Evolutionary conservation across 2,113 vertebrate genomes (phyloP).

Genomic region (Bufo bufo): DNA sequence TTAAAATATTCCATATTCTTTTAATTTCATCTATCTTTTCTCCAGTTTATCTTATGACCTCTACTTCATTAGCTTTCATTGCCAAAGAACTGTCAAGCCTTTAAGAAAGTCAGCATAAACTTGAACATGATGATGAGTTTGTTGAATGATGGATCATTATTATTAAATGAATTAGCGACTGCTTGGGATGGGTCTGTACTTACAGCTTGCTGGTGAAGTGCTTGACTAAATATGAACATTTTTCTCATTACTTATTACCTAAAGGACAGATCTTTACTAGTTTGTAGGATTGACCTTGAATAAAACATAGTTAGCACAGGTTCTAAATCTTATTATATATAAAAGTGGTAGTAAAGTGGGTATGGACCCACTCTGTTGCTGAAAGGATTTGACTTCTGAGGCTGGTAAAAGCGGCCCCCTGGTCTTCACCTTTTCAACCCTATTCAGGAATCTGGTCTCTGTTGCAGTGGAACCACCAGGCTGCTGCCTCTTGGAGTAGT

Average conservation of each 20-base stretch:
- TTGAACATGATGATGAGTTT: neutral
- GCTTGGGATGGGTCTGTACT: neutral
- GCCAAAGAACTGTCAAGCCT: constrained; percentile 3
- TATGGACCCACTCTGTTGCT: too few relatives aligned
- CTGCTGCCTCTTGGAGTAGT: too few relatives aligned
- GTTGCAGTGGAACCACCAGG: too few relatives aligned
- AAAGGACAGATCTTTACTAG: neutral
- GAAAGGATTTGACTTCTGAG: too few relatives aligned
- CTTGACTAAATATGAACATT: neutral
- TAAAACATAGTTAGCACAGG: neutral
- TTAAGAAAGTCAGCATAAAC: neutral
- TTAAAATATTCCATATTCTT: neutral
- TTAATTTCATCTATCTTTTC: neutral
- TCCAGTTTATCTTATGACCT: neutral
- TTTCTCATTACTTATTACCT: neutral
- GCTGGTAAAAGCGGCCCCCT: too few relatives aligned
- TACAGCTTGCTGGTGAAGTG: neutral
- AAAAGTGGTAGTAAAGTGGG: neutral
- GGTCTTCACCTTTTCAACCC: too few relatives aligned
- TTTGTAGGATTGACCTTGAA: neutral
- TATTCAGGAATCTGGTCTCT: too few relatives aligned
- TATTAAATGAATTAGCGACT: neutral
- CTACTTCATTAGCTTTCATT: neutral
- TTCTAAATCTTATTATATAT: neutral
- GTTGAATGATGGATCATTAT: neutral